Percentiles rank a stretch among this genome's conserved stretches.
phyloP scores from a whole-genome alignment of 1,140 invertebrate genomes.

The Bombus fervidus region DNA sequence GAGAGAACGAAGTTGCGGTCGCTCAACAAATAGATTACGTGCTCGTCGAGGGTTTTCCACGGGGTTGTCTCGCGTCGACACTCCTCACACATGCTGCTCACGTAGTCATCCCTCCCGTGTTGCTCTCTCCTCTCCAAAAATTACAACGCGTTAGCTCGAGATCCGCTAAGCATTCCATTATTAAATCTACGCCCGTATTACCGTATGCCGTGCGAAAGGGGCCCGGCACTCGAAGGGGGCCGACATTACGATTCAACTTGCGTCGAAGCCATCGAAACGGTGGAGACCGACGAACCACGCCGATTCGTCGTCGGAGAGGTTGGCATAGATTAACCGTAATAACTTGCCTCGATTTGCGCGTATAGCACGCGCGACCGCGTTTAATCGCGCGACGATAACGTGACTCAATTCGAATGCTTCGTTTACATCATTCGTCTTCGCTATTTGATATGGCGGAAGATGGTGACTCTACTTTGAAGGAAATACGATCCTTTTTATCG shows the following conservation, averaged over 20 bases:
- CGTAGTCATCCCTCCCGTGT: slow-evolving; percentile 73
- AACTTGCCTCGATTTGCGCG: slow-evolving; percentile 14
- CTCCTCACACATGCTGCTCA: slow-evolving; percentile 79
- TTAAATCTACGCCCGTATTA: slow-evolving; percentile 81
- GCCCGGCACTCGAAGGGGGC: slow-evolving; percentile 37
- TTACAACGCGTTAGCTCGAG: slow-evolving; percentile 80
- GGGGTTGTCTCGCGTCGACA: slow-evolving; percentile 55
- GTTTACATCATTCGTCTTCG: not conserved
- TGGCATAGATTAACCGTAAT: slow-evolving; percentile 60
- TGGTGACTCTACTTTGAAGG: not conserved
- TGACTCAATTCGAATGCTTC: slow-evolving; percentile 6
- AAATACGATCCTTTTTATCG: not conserved
- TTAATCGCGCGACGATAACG: slow-evolving; percentile 39
- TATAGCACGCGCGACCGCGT: slow-evolving; percentile 22
- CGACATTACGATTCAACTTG: slow-evolving; percentile 70
- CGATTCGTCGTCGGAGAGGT: slow-evolving; percentile 34
- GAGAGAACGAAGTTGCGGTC: slow-evolving; percentile 76
- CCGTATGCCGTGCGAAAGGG: slow-evolving; percentile 41
- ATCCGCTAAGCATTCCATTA: slow-evolving; percentile 82
- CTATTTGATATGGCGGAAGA: not conserved
- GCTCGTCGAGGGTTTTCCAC: slow-evolving; percentile 73
- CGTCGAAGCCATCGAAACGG: slow-evolving; percentile 70
- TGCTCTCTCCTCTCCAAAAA: slow-evolving; percentile 74
- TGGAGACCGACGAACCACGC: slow-evolving; percentile 7
- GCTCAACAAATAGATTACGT: slow-evolving; percentile 83